phyloP scores from a whole-genome alignment of 2,113 vertebrate species.

The Piliocolobus tephrosceles region DNA sequence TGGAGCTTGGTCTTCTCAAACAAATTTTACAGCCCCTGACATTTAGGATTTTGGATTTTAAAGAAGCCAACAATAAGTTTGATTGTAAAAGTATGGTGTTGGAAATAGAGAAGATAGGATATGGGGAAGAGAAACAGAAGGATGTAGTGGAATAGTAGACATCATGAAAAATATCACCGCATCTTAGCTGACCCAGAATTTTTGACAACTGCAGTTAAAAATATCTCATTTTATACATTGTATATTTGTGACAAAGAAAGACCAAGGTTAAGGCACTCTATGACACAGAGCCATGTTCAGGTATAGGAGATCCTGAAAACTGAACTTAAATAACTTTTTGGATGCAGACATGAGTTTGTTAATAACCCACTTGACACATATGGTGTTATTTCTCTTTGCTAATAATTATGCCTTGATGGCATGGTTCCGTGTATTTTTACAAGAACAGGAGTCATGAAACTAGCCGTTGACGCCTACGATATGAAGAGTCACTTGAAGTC shows the following conservation, averaged over 20 bases:
- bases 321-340: not conserved
- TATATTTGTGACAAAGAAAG: not conserved
- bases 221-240: not conserved
- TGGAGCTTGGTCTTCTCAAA: not conserved
- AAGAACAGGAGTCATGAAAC: not conserved
- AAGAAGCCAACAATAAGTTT: not conserved
- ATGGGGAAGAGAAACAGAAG: not conserved
- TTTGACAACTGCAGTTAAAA: not conserved
- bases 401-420: not conserved
- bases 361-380: not conserved
- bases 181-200: not conserved
- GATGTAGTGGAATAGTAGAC: not conserved
- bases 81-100: not conserved
- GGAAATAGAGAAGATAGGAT: not conserved
- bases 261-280: not conserved
- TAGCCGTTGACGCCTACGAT: not conserved
- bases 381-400: not conserved
- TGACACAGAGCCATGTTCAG: not conserved
- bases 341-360: not conserved
- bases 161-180: not conserved
- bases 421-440: not conserved
- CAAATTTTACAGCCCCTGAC: not conserved
- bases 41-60: not conserved
- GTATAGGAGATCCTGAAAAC: not conserved
- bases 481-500: not conserved